Evolutionary conservation across 2,888 invertebrate genomes (phyloP), one percentile per base, ranked within the genome.

Genomic region (Erebia palarica): DNA sequence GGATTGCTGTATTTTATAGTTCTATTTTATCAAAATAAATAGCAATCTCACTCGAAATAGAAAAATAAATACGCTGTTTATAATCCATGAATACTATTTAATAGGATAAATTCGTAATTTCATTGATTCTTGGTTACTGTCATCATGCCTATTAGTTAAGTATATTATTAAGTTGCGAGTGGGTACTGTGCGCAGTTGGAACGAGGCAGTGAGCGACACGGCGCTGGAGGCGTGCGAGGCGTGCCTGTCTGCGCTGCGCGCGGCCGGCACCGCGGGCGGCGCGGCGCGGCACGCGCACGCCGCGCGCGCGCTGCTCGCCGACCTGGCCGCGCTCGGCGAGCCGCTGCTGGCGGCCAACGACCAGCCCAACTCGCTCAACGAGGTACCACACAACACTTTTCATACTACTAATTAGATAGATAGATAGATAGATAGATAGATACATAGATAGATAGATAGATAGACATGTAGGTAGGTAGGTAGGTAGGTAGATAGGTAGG

Each of bases 221-320:
- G 89, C 90, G 9, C 79, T 93, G 49, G 93, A 93, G 76, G 88
- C 91, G 70, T 93, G 93, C 79, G 93, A 94, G 78, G 88, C 91
- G 73, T 87, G 91, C 68, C 81, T 93, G 73, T 75, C 84, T 49
- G 89, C 85, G 2, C 85, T 90, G 73, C 87, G 92, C 0, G 89
- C 90, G 49, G 91, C 91, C 21, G 89, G 86, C 61, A 84, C 85
- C 10, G 78, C 85, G 53, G 84, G 85, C n/a, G 84, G 82, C 66
- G 84, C 89, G 5, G 76, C 82, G 70, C 83, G 83, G 5, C 80
- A 86, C 76, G 82, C 86, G 18, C 76, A 65, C 44, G 84, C 91
- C 2, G 92, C 88, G 68, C 77, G 87, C 57, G 84, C 86, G 73
- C 82, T 93, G 66, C 73, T 91, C 1, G 77, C 81, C 10, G 83